Base-by-base conservation (phyloP, 1,140 invertebrate genomes). In the Leptestheria dahalacensis region DNA sequence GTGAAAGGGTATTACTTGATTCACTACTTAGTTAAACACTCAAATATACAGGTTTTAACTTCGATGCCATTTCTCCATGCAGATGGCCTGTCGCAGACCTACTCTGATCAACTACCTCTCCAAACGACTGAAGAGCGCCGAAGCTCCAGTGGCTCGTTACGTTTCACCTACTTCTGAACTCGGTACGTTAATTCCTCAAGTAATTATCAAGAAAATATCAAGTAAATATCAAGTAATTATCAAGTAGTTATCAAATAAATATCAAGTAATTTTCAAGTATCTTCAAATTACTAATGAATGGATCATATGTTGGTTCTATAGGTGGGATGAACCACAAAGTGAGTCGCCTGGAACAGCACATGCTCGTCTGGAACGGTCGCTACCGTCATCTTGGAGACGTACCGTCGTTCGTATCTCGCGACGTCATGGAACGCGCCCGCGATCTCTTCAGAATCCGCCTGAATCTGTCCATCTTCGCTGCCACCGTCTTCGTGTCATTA, bases 341-440 rank as follows among this genome's bases (percentile, higher is more conserved):
- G n/a, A 52, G 48, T 20, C 58, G 47, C 26, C 20, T 52, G 9
- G 58, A 60, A 25, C 58, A 60, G 48, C 21, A 29, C 12, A 26
- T 60, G 49, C 25, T 60, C n/a, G 58, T 60, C 2, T 60, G 58
- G 58, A 52, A 29, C n/a, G 49, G 58, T 49, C 49, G 51, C 4
- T 60, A 29, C 58, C 50, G 41, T 29, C 29, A 28, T 24, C 24
- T 49, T 23, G 3, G 20, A 18, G 58, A 60, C 21, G 58, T 60
- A 12, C 58, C 58, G 21, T n/a, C 49, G n/a, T 49, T 60, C 49
- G 58, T 60, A 20, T 60, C 58, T 28, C 51, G 51, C 10, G 61
- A 49, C 2, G 51, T 51, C 46, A 62, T 62, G 6, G 61, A 62
- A 23, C 23, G 28, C 1, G 48, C 61, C 9, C 61, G 61, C 18